Percentiles rank a stretch among this genome's conserved stretches.
phyloP scores from a whole-genome alignment of 2,797 vertebrate species.

The Protonibea diacanthus region DNA sequence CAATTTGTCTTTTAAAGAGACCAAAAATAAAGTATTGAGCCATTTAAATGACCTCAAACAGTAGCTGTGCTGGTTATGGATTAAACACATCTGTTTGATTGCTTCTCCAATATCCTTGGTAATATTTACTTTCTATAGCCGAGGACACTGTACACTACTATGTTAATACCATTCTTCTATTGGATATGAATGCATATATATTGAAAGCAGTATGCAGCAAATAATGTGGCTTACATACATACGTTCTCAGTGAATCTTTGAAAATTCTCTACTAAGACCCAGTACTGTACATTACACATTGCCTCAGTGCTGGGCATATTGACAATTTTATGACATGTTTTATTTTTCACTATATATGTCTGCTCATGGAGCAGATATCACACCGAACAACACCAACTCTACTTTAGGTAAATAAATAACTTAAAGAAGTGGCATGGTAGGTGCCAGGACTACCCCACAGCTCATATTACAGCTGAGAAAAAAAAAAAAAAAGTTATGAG shows the following conservation, averaged over 20 bases:
- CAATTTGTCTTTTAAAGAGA: not conserved
- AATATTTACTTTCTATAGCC: slow-evolving; percentile 34
- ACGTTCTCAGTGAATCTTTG: slow-evolving; percentile 31
- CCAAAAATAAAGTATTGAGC: slow-evolving; percentile 10
- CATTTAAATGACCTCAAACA: slow-evolving; percentile 47
- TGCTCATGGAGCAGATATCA: slow-evolving; percentile 40
- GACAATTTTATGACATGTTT: slow-evolving; percentile 11
- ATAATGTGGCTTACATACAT: slow-evolving; percentile 51
- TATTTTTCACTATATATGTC: slow-evolving; percentile 33
- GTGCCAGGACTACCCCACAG: not conserved
- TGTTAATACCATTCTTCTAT: slow-evolving; percentile 29
- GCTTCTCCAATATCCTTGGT: slow-evolving; percentile 37
- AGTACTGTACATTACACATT: slow-evolving; percentile 47
- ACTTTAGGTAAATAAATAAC: slow-evolving; percentile 39
- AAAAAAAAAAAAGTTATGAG: not conserved
- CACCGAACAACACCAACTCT: slow-evolving; percentile 36
- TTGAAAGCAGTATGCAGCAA: slow-evolving; percentile 53
- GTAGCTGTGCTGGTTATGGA: slow-evolving; percentile 27
- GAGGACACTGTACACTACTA: slow-evolving; percentile 11
- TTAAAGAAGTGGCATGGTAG: slow-evolving; percentile 12
- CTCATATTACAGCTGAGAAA: not conserved
- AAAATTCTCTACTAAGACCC: slow-evolving; percentile 38
- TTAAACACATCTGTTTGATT: slow-evolving; percentile 41
- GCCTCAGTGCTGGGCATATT: slow-evolving; percentile 19
- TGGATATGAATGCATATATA: slow-evolving; percentile 44